Percentiles rank a stretch among this genome's conserved stretches.
phyloP scores from a whole-genome alignment of 2,888 invertebrate genomes.

The Coecobrya sp. region DNA sequence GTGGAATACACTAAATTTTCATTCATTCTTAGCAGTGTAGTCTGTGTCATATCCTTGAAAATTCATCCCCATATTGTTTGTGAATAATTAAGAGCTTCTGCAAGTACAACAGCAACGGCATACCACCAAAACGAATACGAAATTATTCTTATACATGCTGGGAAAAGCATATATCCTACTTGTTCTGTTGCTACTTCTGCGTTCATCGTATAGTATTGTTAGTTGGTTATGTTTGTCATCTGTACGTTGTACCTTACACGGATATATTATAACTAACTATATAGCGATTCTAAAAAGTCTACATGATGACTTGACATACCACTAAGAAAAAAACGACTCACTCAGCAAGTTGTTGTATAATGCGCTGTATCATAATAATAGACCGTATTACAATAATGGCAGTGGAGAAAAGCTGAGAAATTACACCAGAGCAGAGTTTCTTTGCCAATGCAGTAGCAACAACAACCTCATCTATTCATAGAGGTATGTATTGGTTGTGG shows the following conservation, averaged over 20 bases:
- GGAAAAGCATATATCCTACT: conserved; percentile 52
- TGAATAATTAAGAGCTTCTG: conserved; percentile 74
- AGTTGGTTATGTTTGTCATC: conserved; percentile 15
- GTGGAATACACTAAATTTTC: no score
- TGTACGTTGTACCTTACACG: no score
- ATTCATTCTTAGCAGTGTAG: background rate
- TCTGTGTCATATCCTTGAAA: conserved; percentile 61
- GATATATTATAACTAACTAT: no score
- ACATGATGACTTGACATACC: conserved; percentile 40
- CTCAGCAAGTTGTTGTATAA: background rate
- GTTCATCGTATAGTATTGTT: conserved; percentile 17
- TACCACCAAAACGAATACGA: conserved; percentile 38
- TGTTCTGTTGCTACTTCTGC: conserved; percentile 30
- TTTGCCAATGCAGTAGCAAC: conserved; percentile 42
- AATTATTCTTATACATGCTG: conserved; percentile 2
- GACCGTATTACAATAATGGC: background rate
- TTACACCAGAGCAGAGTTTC: background rate
- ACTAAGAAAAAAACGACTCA: background rate
- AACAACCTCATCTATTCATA: conserved; percentile 34
- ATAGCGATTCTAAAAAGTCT: no score
- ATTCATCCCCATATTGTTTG: conserved; percentile 73
- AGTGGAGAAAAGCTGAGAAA: background rate
- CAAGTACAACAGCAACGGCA: background rate
- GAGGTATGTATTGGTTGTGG: background rate
- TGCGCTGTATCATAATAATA: background rate